Evolutionary conservation across 2,797 vertebrate species (phyloP), one percentile per base, ranked within the genome.

Genomic region (Muraenolepis orangiensis): DNA sequence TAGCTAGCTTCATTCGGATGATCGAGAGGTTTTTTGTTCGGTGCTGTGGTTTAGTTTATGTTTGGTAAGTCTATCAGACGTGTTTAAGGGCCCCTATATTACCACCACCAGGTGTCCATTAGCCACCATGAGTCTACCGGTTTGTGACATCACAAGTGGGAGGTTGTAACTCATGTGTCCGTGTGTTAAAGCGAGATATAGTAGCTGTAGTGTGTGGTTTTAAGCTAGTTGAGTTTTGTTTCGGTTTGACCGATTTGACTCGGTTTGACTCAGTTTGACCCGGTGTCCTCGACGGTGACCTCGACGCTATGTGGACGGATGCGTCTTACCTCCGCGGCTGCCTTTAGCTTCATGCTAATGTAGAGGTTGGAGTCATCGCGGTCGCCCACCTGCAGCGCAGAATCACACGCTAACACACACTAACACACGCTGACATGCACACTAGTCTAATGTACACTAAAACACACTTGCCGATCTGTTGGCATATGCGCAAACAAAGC

Each of bases 341-440:
- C 97, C 83, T 96, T 97, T 83, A 98, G 88, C 84, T 99, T 99
- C 95, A 94, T 90, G 78, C 94, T 96, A 90, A 99, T 98, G 91
- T 98, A 99, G 30, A 98, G 91, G 88, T 98, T 98, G 1, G 97
- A 99, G 89, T 99, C 98, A 69, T 96, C 96, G 88, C 96, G 84
- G 92, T 97, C 88, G 70, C 97, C 97, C 87, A 98, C 96, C 97
- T 99, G 89, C 83, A 90, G 85, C 40, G 69, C 71, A 70, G 3
- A 51, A 74, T 18, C 68, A 68, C n/a, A 29, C 30, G 12, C 36
- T 29, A 4, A 26, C 14, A 7, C 5, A 69, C 51, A 29, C 67
- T 23, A 6, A 23, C 46, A 57, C 32, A 34, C 46, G 4, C 1
- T 57, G n/a, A 57, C 46, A 57, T n/a, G 32, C 46, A 57, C 46